These are phyloP conservation scores for Gallirallus australis DNA, from an alignment of 2,797 vertebrate genomes.

Conservation along the genomic window DNA sequence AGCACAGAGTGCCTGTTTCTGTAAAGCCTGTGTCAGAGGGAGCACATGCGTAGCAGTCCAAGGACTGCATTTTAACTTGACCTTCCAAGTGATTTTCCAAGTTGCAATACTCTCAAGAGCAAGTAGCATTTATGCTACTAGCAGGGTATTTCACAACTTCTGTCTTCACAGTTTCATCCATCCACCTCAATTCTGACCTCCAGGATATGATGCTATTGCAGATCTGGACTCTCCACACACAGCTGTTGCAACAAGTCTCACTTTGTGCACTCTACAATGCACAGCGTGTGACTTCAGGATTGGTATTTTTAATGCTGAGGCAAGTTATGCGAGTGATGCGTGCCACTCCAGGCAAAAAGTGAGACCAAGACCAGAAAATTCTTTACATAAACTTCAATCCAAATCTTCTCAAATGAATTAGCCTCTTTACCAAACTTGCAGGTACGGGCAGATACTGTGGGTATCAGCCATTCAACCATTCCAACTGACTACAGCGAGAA, in stretches of 20 bases:
- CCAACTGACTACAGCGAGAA: not conserved
- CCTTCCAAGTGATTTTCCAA: not conserved
- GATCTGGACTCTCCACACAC: not conserved
- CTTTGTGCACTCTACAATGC: not conserved
- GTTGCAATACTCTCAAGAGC: not conserved
- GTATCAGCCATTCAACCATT: slow-evolving; percentile 11
- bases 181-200: not conserved
- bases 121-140: not conserved
- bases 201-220: not conserved
- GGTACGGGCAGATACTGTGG: slow-evolving; percentile 21
- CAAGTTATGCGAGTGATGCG: not conserved
- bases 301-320: not conserved
- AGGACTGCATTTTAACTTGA: not conserved
- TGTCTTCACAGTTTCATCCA: not conserved
- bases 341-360: not conserved
- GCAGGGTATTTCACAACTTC: not conserved
- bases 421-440: not conserved
- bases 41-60: not conserved
- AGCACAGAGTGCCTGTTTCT: slow-evolving; percentile 23
- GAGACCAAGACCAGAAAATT: not conserved
- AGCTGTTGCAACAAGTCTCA: slow-evolving; percentile 8
- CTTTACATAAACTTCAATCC: not conserved
- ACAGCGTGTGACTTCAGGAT: not conserved
- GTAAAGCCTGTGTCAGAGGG: not conserved
- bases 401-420: slow-evolving; percentile 15